Base-by-base conservation (phyloP, 2,888 invertebrate genomes). In the Ophraella communa region DNA sequence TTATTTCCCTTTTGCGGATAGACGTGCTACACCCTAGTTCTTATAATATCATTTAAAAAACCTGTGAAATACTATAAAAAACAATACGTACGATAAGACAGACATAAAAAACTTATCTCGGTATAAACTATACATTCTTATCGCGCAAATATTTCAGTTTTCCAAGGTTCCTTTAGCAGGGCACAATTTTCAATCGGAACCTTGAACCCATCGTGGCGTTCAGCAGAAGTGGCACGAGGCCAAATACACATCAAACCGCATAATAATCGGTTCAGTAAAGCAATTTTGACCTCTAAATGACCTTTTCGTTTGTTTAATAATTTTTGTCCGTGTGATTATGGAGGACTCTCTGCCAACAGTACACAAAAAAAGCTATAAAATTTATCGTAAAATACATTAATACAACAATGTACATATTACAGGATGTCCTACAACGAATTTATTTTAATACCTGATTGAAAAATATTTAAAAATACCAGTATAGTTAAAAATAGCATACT, bases 211-310 rank as follows among this genome's bases (percentile, higher is more conserved):
- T 18, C 58, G 52, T 17, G 54, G 42, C 54, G 53, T 49, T 47
- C 62, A 62, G 55, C 64, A 62, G 68, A 76, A 76, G 76, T 76
- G 74, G 76, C 74, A 76, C 75, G 76, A 76, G 76, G 76, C 75
- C 73, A 74, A 71, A 59, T 65, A 33, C 45, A 66, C 56, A 62
- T 44, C 51, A 58, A 68, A 69, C 66, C 65, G 65, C 65, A 66
- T 66, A 61, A 62, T 52, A 62, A 58, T 23, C 21, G 30, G 58
- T 65, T 60, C 57, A 62, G 64, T 60, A 61, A 60, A 62, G 68
- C 65, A 70, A 66, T 64, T 71, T 65, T 70, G 72, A 76, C 76
- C 76, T 76, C 73, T 70, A 67, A 63, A 65, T 73, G 75, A 74
- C 75, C 72, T 76, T 72, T 66, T 47, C 49, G 51, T 62, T 64